Base-by-base conservation (phyloP, 2,888 invertebrate species). In the Linnaemya vulpina region DNA sequence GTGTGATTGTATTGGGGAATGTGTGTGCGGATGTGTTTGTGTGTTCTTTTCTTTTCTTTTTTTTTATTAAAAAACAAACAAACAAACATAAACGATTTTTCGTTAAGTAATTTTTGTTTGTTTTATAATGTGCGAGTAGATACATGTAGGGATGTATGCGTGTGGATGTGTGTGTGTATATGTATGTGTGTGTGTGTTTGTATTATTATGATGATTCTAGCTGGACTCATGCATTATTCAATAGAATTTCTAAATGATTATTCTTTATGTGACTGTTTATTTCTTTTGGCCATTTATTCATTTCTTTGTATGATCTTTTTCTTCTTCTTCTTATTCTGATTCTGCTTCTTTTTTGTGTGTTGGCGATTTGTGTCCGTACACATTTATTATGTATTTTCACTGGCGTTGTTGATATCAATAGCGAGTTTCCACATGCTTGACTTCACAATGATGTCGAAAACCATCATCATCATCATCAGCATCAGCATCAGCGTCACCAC, bases 201-300 rank as follows among this genome's bases (percentile, higher is more conserved):
- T 60, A 53, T 80, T 70, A 78, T 79, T 67, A 77, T 77, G 63
- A 71, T 71, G 51, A 83, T 85, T 85, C 85, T 85, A 85, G 82
- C 87, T 81, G 71, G 73, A 82, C 91, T 78, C 91, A 91, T 91
- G 91, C 92, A 91, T 91, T 90, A 91, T 91, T 91, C 91, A 91
- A 90, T 90, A 91, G 92, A 92, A 90, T 82, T 91, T 92, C 91
- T 89, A 91, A 91, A 91, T 91, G 92, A 91, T 91, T 91, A 92
- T 91, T 92, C 91, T 92, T 91, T 91, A 92, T 91, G 91, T 90
- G 91, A 91, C 91, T 91, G 91, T 91, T 91, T 91, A 92, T 91
- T 91, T 91, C 92, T 91, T 91, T 91, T 90, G 91, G 91, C 90
- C 91, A 91, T 90, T 91, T 91, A 91, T 91, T 92, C 89, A 89